Evolutionary conservation across 2,797 vertebrate species (phyloP), one percentile per base, ranked within the genome.

Genomic region (Trematomus bernacchii): DNA sequence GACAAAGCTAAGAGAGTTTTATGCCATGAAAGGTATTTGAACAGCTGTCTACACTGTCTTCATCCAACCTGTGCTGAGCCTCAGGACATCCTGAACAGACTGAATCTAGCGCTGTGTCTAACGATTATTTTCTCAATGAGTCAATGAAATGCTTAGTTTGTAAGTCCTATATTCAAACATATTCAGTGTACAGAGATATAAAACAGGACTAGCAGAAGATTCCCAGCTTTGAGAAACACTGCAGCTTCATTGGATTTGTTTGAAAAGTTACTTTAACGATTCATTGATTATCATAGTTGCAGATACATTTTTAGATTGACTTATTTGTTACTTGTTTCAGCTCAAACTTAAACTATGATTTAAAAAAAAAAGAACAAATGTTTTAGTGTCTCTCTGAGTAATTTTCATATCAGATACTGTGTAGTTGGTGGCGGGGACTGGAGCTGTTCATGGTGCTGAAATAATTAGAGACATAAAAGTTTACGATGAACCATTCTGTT

Each of bases 361-460:
- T 9, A 8, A 33, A 33, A 33, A 30, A 30, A 33, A 33, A 33
- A 33, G 33, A 33, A 33, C 33, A 33, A 7, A 33, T 33, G 33
- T 33, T 18, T 71, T 44, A 0, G 46, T 9, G 9, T 54, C 6
- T 11, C n/a, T n/a, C n/a, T 0, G 13, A 9, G 27, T 6, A 33
- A 3, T 53, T 37, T 62, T 13, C 12, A 6, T 4, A n/a, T 6
- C 19, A 10, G 43, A 27, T 7, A 4, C 47, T 2, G 46, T 27
- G 19, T 30, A 19, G 44, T 12, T 0, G 52, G 48, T 63, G 6
- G 16, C 18, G 16, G 33, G 57, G 8, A 1, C 27, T 27, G 27
- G 57, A 76, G 52, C 74, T 76, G 59, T 63, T 66, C 18, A 0
- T n/a, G 60, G 66, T 64, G 37, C 66, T 76, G 74, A 70, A 57